phyloP scores from a whole-genome alignment of 2,797 vertebrate species.

The Chelmon rostratus region DNA sequence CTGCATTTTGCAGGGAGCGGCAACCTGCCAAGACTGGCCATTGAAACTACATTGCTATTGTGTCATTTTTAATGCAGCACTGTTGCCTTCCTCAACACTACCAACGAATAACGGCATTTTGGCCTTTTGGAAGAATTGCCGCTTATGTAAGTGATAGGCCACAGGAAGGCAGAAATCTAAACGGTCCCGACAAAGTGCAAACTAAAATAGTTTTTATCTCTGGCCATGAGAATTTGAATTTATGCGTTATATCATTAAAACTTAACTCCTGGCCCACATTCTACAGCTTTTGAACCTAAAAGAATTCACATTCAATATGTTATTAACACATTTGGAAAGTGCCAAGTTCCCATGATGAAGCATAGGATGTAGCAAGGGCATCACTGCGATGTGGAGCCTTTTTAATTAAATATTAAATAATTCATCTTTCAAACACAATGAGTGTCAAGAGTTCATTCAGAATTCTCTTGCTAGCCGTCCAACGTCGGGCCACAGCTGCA shows the following conservation, averaged over 20 bases:
- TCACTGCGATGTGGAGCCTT: conserved; percentile 21
- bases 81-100: conserved; percentile 52
- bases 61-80: conserved; percentile 69
- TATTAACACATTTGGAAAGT: conserved; percentile 44
- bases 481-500: neutral
- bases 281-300: conserved; percentile 30
- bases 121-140: conserved; percentile 36
- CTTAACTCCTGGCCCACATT: conserved; percentile 14
- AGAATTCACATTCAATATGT: conserved; percentile 30
- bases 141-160: conserved; percentile 8
- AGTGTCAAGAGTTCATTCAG: conserved; percentile 29
- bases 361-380: conserved; percentile 26
- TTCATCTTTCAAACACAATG: conserved; percentile 32
- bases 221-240: neutral
- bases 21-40: conserved; percentile 70
- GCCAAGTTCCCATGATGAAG: conserved; percentile 26
- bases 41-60: conserved; percentile 68
- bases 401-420: conserved; percentile 46
- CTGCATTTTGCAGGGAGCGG: conserved; percentile 70
- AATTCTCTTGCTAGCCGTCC: neutral
- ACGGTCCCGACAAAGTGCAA: conserved; percentile 29
- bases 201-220: conserved; percentile 23
- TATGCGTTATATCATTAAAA: conserved; percentile 30
- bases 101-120: conserved; percentile 48
- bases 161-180: conserved; percentile 17